Evolutionary conservation across 2,888 invertebrate genomes (phyloP).

Genomic region (Drosophila flavopinicola): DNA sequence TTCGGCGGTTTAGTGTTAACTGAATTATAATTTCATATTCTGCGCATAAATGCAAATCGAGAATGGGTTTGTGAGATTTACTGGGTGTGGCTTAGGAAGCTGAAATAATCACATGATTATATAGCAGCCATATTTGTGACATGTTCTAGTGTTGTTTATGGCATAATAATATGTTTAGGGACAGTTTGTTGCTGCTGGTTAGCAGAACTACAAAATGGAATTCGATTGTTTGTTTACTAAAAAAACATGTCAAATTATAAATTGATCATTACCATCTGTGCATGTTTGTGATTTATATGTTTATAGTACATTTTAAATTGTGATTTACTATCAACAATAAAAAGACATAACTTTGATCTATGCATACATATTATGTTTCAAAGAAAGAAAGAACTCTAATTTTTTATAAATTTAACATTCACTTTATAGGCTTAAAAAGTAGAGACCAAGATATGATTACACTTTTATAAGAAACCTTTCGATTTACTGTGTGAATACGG

Average conservation of each 20-base stretch:
- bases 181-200: constrained; percentile 37
- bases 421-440: too few species aligned
- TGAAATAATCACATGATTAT: constrained; percentile 51
- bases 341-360: not conserved
- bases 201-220: constrained; percentile 1
- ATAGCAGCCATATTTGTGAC: constrained; percentile 40
- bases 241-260: constrained; percentile 5
- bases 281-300: not conserved
- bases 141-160: constrained; percentile 41
- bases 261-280: not conserved
- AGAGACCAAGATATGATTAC: too few species aligned
- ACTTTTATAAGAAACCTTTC: too few species aligned
- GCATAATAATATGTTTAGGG: constrained; percentile 41
- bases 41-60: constrained; percentile 45
- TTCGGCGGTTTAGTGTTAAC: constrained; percentile 38
- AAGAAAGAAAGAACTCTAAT: not conserved
- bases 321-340: constrained; percentile 4
- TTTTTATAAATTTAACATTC: not conserved
- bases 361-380: too few species aligned
- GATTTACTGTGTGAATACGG: too few species aligned
- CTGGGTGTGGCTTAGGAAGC: constrained; percentile 37
- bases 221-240: not conserved
- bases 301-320: not conserved
- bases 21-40: constrained; percentile 40
- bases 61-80: not conserved